Conservation (phyloP, 92 coral and sea anemone species). For the Epizoanthus stellaris region DNA sequence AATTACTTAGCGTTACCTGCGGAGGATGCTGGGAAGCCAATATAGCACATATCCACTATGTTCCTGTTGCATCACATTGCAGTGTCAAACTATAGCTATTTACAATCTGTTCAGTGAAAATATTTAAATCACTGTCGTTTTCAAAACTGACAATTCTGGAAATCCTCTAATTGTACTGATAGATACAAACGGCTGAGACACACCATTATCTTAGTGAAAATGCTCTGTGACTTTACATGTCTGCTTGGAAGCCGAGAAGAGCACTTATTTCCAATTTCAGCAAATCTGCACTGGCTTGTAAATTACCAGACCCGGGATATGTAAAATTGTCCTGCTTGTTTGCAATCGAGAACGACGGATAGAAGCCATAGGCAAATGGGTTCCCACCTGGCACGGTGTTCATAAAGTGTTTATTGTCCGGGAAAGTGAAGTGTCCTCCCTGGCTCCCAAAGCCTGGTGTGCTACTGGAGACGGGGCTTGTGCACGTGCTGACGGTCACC, state of each 20-base stretch:
- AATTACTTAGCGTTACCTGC: too few relatives aligned
- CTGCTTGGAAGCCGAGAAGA: conserved; percentile 24
- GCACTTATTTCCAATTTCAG: conserved; percentile 10
- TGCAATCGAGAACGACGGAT: conserved; percentile 26
- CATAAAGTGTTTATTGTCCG: conserved; percentile 36
- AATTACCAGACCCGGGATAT: background rate
- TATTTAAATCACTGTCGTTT: too few relatives aligned
- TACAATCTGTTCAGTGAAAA: too few relatives aligned
- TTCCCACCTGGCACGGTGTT: conserved; percentile 11
- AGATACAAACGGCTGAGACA: too few relatives aligned
- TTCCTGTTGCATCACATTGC: too few relatives aligned
- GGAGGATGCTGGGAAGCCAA: too few relatives aligned
- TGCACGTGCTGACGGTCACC: conserved; percentile 35
- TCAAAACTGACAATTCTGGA: too few relatives aligned
- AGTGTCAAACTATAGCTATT: too few relatives aligned
- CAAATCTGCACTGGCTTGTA: conserved; percentile 3
- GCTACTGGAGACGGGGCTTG: conserved; percentile 1
- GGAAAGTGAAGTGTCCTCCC: conserved; percentile 14
- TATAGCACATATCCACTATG: too few relatives aligned
- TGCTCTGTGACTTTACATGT: conserved; percentile 4
- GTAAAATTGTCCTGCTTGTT: conserved; percentile 3
- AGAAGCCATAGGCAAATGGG: conserved; percentile 12
- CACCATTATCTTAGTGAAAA: too few relatives aligned
- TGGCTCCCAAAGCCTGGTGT: background rate
- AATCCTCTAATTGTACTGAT: too few relatives aligned